These are phyloP conservation scores for Bursaphelenchus okinawaensis DNA, from an alignment of 2,888 invertebrate genomes.

Conservation along the genomic window DNA sequence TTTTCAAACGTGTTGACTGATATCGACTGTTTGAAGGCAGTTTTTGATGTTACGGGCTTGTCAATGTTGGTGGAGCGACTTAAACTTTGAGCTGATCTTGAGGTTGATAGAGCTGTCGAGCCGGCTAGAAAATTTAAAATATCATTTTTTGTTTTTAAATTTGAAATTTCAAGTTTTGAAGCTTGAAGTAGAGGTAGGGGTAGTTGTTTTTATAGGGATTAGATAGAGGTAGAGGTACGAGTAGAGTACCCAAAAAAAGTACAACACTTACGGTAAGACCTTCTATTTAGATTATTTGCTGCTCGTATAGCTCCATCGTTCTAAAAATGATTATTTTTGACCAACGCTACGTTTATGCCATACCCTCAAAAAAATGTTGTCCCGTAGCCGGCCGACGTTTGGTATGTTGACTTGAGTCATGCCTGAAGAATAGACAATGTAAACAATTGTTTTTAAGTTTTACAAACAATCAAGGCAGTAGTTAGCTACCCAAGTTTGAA, in stretches of 20 bases:
- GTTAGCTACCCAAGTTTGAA: no score
- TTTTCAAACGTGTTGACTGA: not conserved
- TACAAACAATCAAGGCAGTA: no score
- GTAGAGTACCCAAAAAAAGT: no score
- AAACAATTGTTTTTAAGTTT: no score
- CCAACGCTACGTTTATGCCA: no score
- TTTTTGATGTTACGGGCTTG: not conserved
- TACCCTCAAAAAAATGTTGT: not conserved
- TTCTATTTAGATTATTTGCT: not conserved
- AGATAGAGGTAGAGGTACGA: no score
- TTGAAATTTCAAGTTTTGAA: no score
- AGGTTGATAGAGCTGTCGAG: not conserved
- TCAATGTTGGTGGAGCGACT: not conserved
- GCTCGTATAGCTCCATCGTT: not conserved
- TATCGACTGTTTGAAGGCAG: not conserved
- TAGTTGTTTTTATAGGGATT: no score
- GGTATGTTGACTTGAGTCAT: not conserved
- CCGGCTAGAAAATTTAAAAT: not conserved
- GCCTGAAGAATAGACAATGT: no score
- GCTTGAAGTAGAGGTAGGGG: no score
- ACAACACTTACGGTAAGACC: not conserved
- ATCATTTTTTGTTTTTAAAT: no score
- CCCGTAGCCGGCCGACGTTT: not conserved
- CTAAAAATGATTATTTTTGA: no score
- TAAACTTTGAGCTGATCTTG: not conserved